Conservation (phyloP, 2,113 vertebrate genomes). For the Anthoscopus minutus region DNA sequence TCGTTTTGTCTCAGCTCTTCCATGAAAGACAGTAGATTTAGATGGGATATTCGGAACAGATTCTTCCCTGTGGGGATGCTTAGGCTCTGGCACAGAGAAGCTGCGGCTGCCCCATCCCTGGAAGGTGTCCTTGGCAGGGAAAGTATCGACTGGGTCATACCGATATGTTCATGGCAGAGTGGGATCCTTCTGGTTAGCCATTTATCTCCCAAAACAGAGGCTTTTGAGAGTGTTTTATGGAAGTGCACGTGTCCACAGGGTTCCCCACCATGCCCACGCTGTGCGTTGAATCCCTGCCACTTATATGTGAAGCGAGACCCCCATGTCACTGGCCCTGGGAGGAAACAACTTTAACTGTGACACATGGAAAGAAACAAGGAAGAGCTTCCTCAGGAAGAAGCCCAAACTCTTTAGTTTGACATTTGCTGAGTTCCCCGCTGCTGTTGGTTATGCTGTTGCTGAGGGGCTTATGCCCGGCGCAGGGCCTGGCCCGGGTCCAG, state of each 20-base stretch:
- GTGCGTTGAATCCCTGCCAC: background rate
- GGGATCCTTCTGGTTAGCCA: background rate
- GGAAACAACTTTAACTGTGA: background rate
- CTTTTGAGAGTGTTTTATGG: background rate
- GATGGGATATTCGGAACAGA: background rate
- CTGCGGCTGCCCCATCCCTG: background rate
- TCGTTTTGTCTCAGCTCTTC: background rate
- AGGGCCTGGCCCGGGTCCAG: background rate
- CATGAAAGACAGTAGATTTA: background rate
- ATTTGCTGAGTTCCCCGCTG: background rate
- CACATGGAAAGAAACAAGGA: background rate
- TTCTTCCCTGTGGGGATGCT: background rate
- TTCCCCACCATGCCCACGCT: background rate
- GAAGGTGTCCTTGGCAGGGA: background rate
- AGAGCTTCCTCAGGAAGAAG: background rate
- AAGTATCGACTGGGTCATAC: background rate
- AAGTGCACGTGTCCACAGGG: rapidly evolving
- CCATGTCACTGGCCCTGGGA: rapidly evolving
- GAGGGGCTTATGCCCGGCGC: background rate
- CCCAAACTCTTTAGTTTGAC: background rate
- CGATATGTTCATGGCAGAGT: background rate
- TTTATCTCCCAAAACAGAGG: background rate
- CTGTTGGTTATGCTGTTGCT: background rate
- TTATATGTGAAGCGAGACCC: background rate
- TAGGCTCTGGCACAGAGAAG: background rate